These are phyloP conservation scores for Corvus cornix DNA, from an alignment of 2,113 vertebrate genomes.

Conservation along the genomic window DNA sequence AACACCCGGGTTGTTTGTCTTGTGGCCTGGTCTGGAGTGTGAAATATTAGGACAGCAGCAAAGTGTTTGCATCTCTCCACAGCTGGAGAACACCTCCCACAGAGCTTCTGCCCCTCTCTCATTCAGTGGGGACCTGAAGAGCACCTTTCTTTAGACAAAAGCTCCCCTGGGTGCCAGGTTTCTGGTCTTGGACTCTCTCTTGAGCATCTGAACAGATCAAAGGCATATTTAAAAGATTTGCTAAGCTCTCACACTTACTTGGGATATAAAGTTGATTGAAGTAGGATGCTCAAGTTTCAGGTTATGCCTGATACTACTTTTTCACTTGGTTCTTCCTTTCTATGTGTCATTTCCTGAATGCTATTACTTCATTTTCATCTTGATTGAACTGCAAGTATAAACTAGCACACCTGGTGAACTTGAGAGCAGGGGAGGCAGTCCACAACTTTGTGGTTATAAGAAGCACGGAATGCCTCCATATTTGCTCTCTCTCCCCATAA, in stretches of 20 bases:
- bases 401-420: neutral
- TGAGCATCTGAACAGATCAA: constrained; percentile 4
- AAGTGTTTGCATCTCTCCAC: neutral
- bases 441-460: neutral
- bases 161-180: neutral
- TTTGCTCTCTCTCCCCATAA: neutral
- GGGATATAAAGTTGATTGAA: neutral
- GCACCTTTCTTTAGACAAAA: neutral
- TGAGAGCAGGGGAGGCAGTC: neutral
- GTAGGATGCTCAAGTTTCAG: neutral
- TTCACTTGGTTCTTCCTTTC: neutral
- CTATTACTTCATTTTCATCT: neutral
- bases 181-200: neutral
- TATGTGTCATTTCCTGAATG: neutral
- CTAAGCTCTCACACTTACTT: neutral
- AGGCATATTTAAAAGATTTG: constrained; percentile 7
- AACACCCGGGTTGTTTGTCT: neutral
- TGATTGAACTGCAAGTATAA: neutral
- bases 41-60: constrained; percentile 14
- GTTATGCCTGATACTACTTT: neutral
- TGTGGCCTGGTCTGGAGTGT: neutral
- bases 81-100: neutral
- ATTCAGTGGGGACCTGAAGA: neutral
- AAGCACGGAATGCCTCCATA: neutral
- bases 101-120: neutral